Conservation (phyloP, 1,140 invertebrate genomes). For the Anagrus nilaparvatae region DNA sequence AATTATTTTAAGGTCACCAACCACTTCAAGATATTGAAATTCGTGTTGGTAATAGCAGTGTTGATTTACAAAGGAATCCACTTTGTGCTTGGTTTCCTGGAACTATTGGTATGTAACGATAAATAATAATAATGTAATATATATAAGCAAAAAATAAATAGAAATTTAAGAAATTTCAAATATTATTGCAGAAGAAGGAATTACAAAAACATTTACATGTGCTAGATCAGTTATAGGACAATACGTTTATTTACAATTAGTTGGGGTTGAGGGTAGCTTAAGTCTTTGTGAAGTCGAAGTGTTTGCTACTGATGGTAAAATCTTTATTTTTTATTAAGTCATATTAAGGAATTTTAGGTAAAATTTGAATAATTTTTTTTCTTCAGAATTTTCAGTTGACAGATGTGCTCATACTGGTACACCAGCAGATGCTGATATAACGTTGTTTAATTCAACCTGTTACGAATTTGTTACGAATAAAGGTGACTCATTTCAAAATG, state of each 20-base stretch:
- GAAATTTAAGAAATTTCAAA: too few species aligned
- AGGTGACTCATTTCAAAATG: conserved; percentile 71
- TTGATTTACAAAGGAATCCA: conserved; percentile 74
- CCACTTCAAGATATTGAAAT: conserved; percentile 87
- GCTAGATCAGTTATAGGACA: conserved; percentile 73
- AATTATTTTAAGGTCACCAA: conserved; percentile 60
- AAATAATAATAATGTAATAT: too few species aligned
- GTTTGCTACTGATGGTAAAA: conserved; percentile 75
- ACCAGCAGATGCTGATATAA: conserved; percentile 61
- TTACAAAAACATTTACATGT: conserved; percentile 82
- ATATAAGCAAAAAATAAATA: too few species aligned
- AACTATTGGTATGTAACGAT: conserved; percentile 63
- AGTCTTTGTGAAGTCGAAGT: conserved; percentile 87
- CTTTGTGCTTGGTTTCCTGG: conserved; percentile 89
- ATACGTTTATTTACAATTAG: conserved; percentile 79
- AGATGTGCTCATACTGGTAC: conserved; percentile 59
- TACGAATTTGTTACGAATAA: conserved; percentile 77
- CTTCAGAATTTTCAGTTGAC: conserved; percentile 69
- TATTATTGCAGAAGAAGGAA: conserved; percentile 64
- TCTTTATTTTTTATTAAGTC: conserved; percentile 7
- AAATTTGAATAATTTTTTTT: conserved; percentile 6
- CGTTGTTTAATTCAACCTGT: conserved; percentile 74
- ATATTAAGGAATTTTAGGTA: background rate
- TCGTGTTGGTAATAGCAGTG: conserved; percentile 80
- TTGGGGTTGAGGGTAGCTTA: conserved; percentile 80